Base-by-base conservation (phyloP, 2,888 invertebrate genomes). In the Trachelus troglodyta region DNA sequence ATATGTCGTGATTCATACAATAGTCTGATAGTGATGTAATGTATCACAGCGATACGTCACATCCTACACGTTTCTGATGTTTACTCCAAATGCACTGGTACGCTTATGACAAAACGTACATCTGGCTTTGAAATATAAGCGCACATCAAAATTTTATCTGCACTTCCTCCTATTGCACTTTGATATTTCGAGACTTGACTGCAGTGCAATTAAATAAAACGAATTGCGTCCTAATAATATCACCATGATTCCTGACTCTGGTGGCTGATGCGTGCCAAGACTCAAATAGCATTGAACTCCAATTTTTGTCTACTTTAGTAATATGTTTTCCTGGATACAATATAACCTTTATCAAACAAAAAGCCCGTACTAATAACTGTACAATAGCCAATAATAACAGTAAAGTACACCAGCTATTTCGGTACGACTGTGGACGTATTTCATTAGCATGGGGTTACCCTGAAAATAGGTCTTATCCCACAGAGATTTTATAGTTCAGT, bases 191-290 rank as follows among this genome's bases (percentile, higher is more conserved):
- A 56, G 56, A 56, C 23, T 56, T 15, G 56, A 56, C 56, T 56
- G 56, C 56, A 56, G 56, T 56, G 56, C 23, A 40, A 75, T 56
- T 93, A 81, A 93, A 94, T 83, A 93, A 93, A 92, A 94, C 93
- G 86, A 84, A 85, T 83, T 78, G 74, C 68, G 75, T 81, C 83
- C 87, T 86, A 86, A 87, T 84, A 85, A 87, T 86, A 86, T 77
- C 80, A 76, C 77, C 79, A 76, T 82, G 83, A 86, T 84, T 84
- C 83, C 83, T 82, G 86, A 82, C 82, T 84, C 71, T 76, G 68
- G 77, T 76, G 69, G 76, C 75, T 12, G 35, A 68, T 74, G 69
- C 77, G 40, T 79, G 81, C 81, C 79, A 81, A 75, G 76, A 81
- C 79, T 69, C 56, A 80, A 80, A 81, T 81, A 81, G 76, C 76